Base-by-base conservation (phyloP, 2,797 vertebrate species). In the Vireo griseus region DNA sequence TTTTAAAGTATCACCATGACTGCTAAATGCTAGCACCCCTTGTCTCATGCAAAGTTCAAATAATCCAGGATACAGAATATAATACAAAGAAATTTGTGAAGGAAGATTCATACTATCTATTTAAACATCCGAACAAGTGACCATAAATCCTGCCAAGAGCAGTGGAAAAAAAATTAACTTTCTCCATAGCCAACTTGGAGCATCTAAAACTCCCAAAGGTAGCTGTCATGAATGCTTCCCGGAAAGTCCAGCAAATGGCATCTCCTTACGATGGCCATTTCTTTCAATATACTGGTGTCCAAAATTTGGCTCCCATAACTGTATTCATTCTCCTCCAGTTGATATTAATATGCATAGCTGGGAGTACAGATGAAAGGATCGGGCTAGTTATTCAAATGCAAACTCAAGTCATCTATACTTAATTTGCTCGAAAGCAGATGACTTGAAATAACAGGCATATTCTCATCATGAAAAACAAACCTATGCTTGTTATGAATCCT, bases 361-460 rank as follows among this genome's bases (percentile, higher is more conserved):
- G 26, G 16, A 80, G 54, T 26, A 45, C 25, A 80, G 72, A 94
- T 77, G 68, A 87, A 91, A 95, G 78, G 54, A 83, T 44, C 71
- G 66, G 37, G 44, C 5, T 75, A 80, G 39, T 80, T 92, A 86
- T 44, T 90, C 75, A 94, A 86, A 81, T 57, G 86, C 42, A 86
- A 77, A 86, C 35, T 75, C 68, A 59, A 67, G 67, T 76, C 45
- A 95, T 92, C 84, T 83, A 92, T 91, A 89, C 57, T 90, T 95
- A 67, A 94, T 92, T 92, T 88, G 52, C 91, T 86, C 33, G 3
- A 94, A 96, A 94, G 62, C 67, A 89, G 57, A 69, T 59, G 40
- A 91, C 65, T 90, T 79, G 55, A 84, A 87, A 28, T n/a, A 92
- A 65, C 20, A 55, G 42, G 29, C 50, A 77, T 37, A 77, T 44